A percentile compares a stretch with the other conserved stretches of the same genome.
phyloP scores from a whole-genome alignment of 30 jellyfish, hydroid and myxozoan genomes.

The Aurelia sp. region DNA sequence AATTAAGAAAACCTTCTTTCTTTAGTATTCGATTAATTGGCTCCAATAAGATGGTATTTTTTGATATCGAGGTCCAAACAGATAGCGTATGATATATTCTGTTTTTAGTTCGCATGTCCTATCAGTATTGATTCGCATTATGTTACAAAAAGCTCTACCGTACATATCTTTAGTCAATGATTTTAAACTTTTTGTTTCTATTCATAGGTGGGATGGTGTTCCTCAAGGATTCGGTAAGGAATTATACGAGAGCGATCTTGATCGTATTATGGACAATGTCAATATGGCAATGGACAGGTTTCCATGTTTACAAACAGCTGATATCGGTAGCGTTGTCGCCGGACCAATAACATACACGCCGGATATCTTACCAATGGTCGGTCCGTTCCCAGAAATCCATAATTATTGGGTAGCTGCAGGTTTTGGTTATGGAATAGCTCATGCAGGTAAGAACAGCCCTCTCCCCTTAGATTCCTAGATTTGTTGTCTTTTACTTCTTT shows the following conservation, averaged over 20 bases:
- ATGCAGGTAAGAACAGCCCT: conserved; percentile 73
- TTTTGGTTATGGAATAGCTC: conserved; percentile 97
- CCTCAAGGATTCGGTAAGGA: conserved; percentile 99
- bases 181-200: too few species aligned
- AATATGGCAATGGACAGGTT: conserved; percentile 93
- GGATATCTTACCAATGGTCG: conserved; percentile 98
- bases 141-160: background rate
- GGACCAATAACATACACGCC: conserved; percentile 99
- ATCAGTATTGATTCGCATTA: too few species aligned
- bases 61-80: too few species aligned
- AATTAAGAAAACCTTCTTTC: too few species aligned
- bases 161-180: background rate
- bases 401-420: conserved; percentile 97
- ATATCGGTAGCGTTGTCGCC: conserved; percentile 95
- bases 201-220: conserved; percentile 97
- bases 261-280: conserved; percentile 93
- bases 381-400: conserved; percentile 93
- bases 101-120: too few species aligned
- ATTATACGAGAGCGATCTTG: conserved; percentile 93
- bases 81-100: too few species aligned
- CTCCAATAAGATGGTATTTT: too few species aligned
- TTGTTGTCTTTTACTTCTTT: too few species aligned
- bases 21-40: too few species aligned
- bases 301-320: conserved; percentile 90
- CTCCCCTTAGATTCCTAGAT: too few species aligned